These are phyloP conservation scores for Caenorhabditis sp. DNA, from an alignment of 2,888 invertebrate species.

Conservation along the genomic window DNA sequence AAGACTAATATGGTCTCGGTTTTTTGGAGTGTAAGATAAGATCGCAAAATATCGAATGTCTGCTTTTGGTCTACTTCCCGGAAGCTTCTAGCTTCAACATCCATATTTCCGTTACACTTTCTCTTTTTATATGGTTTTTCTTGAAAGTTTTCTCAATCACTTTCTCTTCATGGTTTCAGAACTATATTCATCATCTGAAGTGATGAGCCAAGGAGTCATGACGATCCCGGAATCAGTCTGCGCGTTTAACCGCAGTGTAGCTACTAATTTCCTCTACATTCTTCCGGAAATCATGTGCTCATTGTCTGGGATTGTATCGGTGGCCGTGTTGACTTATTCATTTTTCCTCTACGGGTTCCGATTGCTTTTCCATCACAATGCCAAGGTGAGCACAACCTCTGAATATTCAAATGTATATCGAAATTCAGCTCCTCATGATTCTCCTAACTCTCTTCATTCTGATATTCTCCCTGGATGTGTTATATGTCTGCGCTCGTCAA, in stretches of 20 bases:
- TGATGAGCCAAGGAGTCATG: constrained; percentile 16
- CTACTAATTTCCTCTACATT: constrained; percentile 52
- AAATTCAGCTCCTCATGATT: constrained; percentile 58
- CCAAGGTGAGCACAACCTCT: constrained; percentile 34
- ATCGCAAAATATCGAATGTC: constrained; percentile 30
- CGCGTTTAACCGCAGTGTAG: constrained; percentile 46
- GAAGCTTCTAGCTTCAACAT: constrained; percentile 3
- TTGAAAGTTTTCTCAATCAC: too few species aligned
- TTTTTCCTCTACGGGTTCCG: constrained; percentile 55
- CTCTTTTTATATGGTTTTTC: too few species aligned
- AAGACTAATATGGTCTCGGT: neutral
- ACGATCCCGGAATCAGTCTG: constrained; percentile 35
- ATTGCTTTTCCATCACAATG: constrained; percentile 58
- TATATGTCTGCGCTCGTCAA: constrained; percentile 46
- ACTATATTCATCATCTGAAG: neutral
- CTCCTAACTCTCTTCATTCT: constrained; percentile 53
- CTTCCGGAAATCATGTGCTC: constrained; percentile 50
- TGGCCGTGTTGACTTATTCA: constrained; percentile 44
- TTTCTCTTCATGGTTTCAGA: constrained; percentile 2
- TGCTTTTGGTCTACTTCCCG: neutral
- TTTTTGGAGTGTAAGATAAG: too few species aligned
- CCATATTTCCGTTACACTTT: constrained; percentile 45
- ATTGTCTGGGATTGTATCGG: constrained; percentile 48
- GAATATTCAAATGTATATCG: neutral
- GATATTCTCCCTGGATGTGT: constrained; percentile 50